A percentile compares a stretch with the other conserved stretches of the same genome.
Conservation (phyloP, 30 jellyfish, hydroid and myxozoan species). For the Nemopilema nomurai region DNA sequence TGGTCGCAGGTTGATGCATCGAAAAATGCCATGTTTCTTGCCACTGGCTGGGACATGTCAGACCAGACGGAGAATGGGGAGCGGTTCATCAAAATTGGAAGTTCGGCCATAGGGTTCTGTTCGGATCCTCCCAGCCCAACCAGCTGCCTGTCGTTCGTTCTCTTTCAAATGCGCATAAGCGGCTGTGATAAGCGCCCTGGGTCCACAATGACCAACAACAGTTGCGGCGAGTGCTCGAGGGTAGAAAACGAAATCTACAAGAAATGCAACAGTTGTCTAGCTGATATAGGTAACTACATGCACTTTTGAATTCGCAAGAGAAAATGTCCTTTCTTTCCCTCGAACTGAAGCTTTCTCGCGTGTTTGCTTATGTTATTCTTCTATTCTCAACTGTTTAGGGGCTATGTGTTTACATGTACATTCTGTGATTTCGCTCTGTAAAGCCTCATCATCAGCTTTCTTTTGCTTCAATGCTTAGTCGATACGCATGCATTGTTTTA, state of each 20-base stretch:
- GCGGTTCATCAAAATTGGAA: not conserved
- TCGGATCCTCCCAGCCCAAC: constrained; percentile 5
- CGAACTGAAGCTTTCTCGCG: too few species aligned
- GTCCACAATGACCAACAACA: constrained; percentile 9
- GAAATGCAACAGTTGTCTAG: constrained; percentile 49
- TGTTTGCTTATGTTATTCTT: too few species aligned
- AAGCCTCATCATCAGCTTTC: too few species aligned
- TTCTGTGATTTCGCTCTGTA: too few species aligned
- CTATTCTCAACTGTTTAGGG: too few species aligned
- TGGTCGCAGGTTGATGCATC: constrained; percentile 25
- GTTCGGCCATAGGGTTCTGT: not conserved
- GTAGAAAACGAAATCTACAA: constrained; percentile 8
- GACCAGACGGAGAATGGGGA: constrained; percentile 23
- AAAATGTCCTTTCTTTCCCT: too few species aligned
- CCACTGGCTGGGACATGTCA: constrained; percentile 29
- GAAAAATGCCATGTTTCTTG: not conserved
- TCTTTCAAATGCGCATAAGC: constrained; percentile 27
- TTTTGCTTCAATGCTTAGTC: too few species aligned
- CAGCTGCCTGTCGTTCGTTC: constrained; percentile 21
- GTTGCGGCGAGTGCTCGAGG: constrained; percentile 40
- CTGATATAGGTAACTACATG: constrained; percentile 14
- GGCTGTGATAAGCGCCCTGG: constrained; percentile 58
- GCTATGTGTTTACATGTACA: too few species aligned
- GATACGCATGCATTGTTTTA: too few species aligned
- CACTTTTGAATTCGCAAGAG: too few species aligned